A percentile compares a stretch with the other conserved stretches of the same genome.
phyloP scores from a whole-genome alignment of 2,797 vertebrate species.

The Enteromius mattozi region DNA sequence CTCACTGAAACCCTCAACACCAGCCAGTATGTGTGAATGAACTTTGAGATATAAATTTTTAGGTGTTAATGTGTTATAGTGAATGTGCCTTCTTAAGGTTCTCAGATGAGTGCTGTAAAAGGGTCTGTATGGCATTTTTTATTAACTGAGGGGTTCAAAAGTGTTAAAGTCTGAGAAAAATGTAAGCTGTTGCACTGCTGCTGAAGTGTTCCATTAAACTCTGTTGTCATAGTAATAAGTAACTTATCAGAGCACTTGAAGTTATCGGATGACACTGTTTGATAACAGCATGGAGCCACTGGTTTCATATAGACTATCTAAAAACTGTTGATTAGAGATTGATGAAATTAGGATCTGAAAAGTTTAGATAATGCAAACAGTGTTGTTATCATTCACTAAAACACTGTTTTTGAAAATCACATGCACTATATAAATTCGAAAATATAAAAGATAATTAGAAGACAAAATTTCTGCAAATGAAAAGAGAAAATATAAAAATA shows the following conservation, averaged over 20 bases:
- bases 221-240: conserved; percentile 37
- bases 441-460: neutral
- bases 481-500: neutral
- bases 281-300: conserved; percentile 16
- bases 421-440: neutral
- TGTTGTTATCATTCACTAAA: conserved; percentile 4
- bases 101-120: neutral
- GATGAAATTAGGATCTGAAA: neutral
- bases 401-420: neutral
- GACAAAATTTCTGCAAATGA: neutral
- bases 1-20: conserved; percentile 89
- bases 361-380: neutral
- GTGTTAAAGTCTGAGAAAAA: neutral
- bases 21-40: conserved; percentile 78
- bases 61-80: conserved; percentile 41
- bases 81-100: neutral
- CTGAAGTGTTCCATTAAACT: conserved; percentile 32
- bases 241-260: conserved; percentile 34
- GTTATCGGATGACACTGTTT: conserved; percentile 36
- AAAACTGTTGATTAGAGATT: conserved; percentile 13
- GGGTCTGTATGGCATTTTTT: neutral
- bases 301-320: neutral
- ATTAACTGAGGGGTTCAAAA: neutral
- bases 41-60: neutral
- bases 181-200: conserved; percentile 5